Evolutionary conservation across 2,113 vertebrate genomes (phyloP).

Genomic region (Hassar affinis): DNA sequence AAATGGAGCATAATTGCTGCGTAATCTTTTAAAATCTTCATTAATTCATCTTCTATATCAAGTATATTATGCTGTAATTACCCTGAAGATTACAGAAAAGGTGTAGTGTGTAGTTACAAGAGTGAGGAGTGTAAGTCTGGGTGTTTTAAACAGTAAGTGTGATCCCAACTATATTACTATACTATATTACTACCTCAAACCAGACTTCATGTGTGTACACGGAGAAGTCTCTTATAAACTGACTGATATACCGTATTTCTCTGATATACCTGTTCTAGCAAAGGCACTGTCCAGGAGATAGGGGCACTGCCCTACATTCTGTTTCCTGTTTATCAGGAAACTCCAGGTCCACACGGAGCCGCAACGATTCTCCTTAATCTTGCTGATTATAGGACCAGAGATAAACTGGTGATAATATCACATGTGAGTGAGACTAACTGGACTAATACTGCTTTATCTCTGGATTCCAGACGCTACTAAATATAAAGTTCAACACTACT

Average conservation of each 20-base stretch:
- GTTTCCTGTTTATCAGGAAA: constrained; percentile 32
- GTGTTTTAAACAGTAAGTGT: background rate
- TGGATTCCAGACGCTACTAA: background rate
- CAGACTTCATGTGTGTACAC: background rate
- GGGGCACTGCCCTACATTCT: background rate
- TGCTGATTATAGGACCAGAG: background rate
- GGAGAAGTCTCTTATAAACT: background rate
- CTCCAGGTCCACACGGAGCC: background rate
- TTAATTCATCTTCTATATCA: background rate
- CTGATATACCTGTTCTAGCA: background rate
- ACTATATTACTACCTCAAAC: background rate
- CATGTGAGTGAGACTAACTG: background rate
- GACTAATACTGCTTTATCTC: background rate
- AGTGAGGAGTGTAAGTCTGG: background rate
- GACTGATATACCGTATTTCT: background rate
- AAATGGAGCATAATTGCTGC: too few species aligned
- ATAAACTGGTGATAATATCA: background rate
- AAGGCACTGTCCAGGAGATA: background rate
- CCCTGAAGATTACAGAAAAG: background rate
- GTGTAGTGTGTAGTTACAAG: background rate
- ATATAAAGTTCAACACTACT: background rate
- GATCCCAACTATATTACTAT: background rate
- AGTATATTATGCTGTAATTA: background rate
- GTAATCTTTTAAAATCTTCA: background rate
- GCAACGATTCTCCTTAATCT: background rate